Evolutionary conservation across 2,888 invertebrate species (phyloP).

Genomic region (Shargacucullia verbasci): DNA sequence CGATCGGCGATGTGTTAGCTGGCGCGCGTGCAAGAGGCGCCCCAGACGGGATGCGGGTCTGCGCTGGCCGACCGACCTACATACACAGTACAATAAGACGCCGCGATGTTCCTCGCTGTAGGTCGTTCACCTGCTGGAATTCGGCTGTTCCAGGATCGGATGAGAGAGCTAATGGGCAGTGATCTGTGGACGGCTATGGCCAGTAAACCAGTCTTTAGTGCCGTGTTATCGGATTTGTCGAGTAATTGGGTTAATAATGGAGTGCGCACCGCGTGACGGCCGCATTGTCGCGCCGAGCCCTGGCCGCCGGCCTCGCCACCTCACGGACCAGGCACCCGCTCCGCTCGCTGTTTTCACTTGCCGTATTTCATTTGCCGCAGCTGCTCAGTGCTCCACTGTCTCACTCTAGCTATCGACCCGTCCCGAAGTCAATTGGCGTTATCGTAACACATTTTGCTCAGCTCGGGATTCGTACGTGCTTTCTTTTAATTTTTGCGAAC

Average conservation of each 20-base stretch:
- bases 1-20: constrained; percentile 36
- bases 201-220: neutral
- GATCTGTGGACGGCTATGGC: too few relatives aligned
- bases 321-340: neutral
- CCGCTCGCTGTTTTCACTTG: neutral
- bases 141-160: constrained; percentile 10
- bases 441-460: constrained; percentile 40
- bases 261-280: neutral
- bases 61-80: constrained; percentile 45
- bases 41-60: constrained; percentile 3
- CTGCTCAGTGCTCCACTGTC: constrained; percentile 21
- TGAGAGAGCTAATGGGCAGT: neutral
- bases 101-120: constrained; percentile 17
- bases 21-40: constrained; percentile 9
- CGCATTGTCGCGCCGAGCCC: neutral
- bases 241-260: neutral
- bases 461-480: constrained; percentile 20
- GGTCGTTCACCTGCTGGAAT: constrained; percentile 25
- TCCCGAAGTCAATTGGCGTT: constrained; percentile 28
- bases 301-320: too few relatives aligned
- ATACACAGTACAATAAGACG: constrained; percentile 38
- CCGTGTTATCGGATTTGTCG: neutral
- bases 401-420: constrained; percentile 49
- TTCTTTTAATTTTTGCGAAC: constrained; percentile 15
- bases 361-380: constrained; percentile 1